These are phyloP conservation scores for Torymus auratus DNA, from an alignment of 2,888 invertebrate species.

Conservation along the genomic window DNA sequence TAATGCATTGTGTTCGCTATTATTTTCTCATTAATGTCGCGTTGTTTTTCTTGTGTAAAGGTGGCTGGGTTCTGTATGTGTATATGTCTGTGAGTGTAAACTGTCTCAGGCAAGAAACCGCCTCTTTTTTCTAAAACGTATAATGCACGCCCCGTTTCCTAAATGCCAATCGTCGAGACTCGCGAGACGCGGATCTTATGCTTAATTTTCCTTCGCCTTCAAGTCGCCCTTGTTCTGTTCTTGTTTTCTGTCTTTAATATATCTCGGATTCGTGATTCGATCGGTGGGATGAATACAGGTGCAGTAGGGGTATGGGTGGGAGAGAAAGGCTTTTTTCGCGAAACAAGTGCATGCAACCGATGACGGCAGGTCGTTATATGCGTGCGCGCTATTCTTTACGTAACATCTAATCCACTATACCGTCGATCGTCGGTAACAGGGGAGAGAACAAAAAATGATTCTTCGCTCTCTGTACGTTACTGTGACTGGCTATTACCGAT, in stretches of 20 bases:
- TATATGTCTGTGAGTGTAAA: slow-evolving; percentile 50
- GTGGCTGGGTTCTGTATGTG: neutral
- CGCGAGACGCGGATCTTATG: too few relatives aligned
- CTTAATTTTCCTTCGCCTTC: too few relatives aligned
- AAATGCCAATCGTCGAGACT: neutral
- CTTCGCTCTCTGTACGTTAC: neutral
- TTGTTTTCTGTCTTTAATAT: too few relatives aligned
- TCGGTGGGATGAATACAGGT: too few relatives aligned
- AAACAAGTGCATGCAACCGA: slow-evolving; percentile 56
- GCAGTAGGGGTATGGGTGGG: too few relatives aligned
- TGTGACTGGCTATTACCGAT: too few relatives aligned
- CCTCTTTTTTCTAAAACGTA: neutral
- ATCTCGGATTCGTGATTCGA: too few relatives aligned
- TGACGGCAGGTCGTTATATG: slow-evolving; percentile 60
- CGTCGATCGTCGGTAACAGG: neutral
- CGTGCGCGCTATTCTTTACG: neutral
- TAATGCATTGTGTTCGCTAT: slow-evolving; percentile 37
- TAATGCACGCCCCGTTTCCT: neutral
- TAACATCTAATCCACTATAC: too few relatives aligned
- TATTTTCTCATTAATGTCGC: too few relatives aligned
- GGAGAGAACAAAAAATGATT: neutral
- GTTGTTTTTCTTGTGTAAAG: too few relatives aligned
- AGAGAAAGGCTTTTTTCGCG: neutral
- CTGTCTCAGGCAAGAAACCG: slow-evolving; percentile 53
- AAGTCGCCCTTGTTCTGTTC: too few relatives aligned